Conservation (phyloP, 2,888 invertebrate species). For the Ormyrus rosae region DNA sequence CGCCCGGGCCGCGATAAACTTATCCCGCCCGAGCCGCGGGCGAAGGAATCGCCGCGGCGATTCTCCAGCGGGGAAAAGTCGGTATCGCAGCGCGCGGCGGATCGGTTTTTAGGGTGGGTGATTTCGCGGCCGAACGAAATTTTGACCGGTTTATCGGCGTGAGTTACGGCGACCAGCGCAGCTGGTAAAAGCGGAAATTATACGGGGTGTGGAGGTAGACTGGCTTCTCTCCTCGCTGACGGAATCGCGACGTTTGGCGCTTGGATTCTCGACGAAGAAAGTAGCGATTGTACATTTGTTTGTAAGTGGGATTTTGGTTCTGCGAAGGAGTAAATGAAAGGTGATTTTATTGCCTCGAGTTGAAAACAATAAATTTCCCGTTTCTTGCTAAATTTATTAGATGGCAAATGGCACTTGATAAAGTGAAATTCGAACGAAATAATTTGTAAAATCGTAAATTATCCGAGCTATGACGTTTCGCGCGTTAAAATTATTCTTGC, state of each 20-base stretch:
- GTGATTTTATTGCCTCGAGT: too few species aligned
- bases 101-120: conserved; percentile 48
- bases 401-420: not conserved
- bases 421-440: not conserved
- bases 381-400: too few species aligned
- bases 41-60: conserved; percentile 4
- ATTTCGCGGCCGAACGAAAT: not conserved
- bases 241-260: too few species aligned
- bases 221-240: too few species aligned
- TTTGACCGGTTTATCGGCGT: conserved; percentile 31
- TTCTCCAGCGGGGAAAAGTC: not conserved
- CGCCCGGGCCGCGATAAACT: conserved; percentile 62
- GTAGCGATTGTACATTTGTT: too few species aligned
- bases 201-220: not conserved
- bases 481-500: too few species aligned
- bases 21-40: not conserved
- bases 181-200: conserved; percentile 29
- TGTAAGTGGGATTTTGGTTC: too few species aligned
- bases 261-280: too few species aligned
- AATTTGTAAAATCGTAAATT: not conserved
- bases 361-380: too few species aligned
- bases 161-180: conserved; percentile 26
- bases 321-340: too few species aligned
- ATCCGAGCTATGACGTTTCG: too few species aligned
- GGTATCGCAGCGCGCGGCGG: not conserved